A percentile compares a stretch with the other conserved stretches of the same genome.
Evolutionary conservation across 1,140 invertebrate genomes (phyloP).

Genomic region (Monomorium pharaonis): DNA sequence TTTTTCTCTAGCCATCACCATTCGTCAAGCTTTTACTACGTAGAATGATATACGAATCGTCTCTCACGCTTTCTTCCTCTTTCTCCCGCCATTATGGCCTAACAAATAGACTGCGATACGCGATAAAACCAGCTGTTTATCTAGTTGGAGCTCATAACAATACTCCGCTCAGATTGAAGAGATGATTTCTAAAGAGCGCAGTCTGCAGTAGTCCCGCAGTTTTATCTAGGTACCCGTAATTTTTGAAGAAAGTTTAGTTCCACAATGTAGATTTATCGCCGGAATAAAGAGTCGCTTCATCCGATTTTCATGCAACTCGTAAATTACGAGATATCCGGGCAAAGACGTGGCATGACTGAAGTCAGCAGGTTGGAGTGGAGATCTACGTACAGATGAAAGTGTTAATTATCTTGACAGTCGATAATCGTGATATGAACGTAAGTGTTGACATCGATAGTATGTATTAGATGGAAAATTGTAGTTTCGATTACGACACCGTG

Average conservation of each 20-base stretch:
- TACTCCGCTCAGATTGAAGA: constrained; percentile 41
- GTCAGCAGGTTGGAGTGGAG: not conserved
- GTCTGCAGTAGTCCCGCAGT: constrained; percentile 15
- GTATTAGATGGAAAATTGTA: constrained; percentile 9
- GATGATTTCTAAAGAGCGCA: constrained; percentile 5
- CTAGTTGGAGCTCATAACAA: constrained; percentile 36
- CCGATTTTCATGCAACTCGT: not conserved
- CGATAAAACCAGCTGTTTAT: constrained; percentile 48
- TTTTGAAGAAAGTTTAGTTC: constrained; percentile 4
- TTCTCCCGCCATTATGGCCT: constrained; percentile 16
- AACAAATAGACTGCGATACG: constrained; percentile 47
- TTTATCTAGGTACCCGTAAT: not conserved
- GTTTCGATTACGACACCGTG: not conserved
- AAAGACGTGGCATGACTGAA: not conserved
- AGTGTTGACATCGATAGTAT: not conserved
- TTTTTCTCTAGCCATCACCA: constrained; percentile 14
- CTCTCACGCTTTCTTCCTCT: constrained; percentile 35
- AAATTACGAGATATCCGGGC: not conserved
- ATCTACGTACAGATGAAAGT: not conserved
- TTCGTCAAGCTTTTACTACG: constrained; percentile 37
- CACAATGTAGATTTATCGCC: not conserved
- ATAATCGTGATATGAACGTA: not conserved
- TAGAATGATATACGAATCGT: constrained; percentile 32
- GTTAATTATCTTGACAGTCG: constrained; percentile 25
- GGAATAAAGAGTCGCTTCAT: not conserved